These are phyloP conservation scores for Talpa occidentalis DNA, from an alignment of 2,113 vertebrate species.

Conservation along the genomic window DNA sequence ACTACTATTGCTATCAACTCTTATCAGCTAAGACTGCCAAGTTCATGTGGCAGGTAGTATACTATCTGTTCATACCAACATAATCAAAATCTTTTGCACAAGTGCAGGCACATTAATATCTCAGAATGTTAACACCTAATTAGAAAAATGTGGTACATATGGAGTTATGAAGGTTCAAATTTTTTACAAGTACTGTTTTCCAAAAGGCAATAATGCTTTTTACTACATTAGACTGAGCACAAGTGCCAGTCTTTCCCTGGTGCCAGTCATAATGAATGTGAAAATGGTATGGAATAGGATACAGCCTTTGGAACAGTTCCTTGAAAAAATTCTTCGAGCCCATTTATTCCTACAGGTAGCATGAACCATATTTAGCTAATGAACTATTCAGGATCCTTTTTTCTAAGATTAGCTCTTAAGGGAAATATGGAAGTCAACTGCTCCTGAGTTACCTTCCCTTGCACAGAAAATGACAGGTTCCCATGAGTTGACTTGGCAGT, in stretches of 20 bases:
- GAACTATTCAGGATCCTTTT: not conserved
- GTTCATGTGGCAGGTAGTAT: not conserved
- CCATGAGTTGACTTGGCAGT: not conserved
- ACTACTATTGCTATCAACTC: not conserved
- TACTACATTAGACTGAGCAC: not conserved
- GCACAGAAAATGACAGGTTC: not conserved
- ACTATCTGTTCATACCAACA: not conserved
- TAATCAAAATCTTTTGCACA: not conserved
- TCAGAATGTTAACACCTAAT: not conserved
- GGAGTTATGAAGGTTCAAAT: not conserved
- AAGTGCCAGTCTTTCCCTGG: not conserved
- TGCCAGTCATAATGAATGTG: not conserved
- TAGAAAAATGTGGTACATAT: constrained; percentile 26
- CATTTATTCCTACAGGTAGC: not conserved
- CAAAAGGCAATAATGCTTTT: constrained; percentile 2
- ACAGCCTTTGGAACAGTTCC: not conserved
- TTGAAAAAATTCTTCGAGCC: not conserved
- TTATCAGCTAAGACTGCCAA: not conserved
- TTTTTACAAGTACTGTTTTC: constrained; percentile 9
- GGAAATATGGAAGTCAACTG: not conserved
- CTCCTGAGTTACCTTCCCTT: not conserved
- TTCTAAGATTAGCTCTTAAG: not conserved
- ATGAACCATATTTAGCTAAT: not conserved
- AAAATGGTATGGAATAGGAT: not conserved
- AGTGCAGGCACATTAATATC: not conserved